A percentile compares a stretch with the other conserved stretches of the same genome.
Evolutionary conservation across 2,113 vertebrate species (phyloP).

Genomic region (Hippocampus guttulatus): DNA sequence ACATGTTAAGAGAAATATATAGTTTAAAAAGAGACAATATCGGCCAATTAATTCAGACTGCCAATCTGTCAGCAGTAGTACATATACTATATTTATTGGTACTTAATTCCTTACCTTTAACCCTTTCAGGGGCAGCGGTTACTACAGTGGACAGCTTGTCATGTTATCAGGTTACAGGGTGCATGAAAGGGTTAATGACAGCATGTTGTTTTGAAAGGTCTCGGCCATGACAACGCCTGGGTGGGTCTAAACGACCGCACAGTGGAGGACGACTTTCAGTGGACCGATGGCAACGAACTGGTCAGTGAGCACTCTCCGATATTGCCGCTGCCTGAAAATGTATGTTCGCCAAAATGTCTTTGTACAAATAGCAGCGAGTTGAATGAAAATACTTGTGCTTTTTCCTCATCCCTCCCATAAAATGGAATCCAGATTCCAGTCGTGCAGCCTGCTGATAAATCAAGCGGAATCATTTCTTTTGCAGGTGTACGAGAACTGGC

Average conservation of each 20-base stretch:
- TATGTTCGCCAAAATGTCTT: neutral
- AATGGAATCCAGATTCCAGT: neutral
- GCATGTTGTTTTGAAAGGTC: constrained; percentile 65
- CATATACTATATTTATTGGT: neutral
- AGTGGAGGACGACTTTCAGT: constrained; percentile 95
- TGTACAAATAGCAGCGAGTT: neutral
- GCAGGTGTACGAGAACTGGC: constrained; percentile 95
- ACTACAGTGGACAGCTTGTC: too few relatives aligned
- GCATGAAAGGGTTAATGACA: neutral
- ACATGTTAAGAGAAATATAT: too few relatives aligned
- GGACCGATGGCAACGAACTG: constrained; percentile 86
- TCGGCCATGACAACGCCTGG: constrained; percentile 93
- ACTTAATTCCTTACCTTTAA: neutral
- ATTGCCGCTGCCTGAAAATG: neutral
- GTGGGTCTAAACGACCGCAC: constrained; percentile 92
- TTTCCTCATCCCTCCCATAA: constrained; percentile 1
- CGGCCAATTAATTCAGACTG: too few relatives aligned
- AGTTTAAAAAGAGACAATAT: too few relatives aligned
- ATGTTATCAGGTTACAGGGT: too few relatives aligned
- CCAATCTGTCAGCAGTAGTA: neutral
- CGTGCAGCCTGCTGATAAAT: neutral
- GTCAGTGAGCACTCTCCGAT: constrained; percentile 64
- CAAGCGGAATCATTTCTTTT: neutral
- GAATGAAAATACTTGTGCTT: constrained; percentile 3
- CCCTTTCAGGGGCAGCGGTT: too few relatives aligned